These are phyloP conservation scores for Hirtodrosophila duncani DNA, from an alignment of 2,888 invertebrate genomes.

Conservation along the genomic window DNA sequence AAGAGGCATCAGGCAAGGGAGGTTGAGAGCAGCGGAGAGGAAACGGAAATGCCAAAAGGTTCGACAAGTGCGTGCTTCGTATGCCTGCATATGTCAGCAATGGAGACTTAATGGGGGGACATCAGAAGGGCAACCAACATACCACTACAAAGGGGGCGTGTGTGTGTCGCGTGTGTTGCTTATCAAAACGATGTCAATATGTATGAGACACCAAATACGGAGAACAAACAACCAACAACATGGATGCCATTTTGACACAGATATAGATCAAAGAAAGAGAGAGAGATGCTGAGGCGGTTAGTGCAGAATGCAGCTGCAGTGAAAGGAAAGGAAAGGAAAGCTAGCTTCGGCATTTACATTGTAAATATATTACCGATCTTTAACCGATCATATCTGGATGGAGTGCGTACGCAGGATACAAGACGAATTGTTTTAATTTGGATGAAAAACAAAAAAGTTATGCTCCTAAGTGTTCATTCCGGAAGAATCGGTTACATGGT, in stretches of 20 bases:
- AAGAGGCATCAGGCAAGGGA: not conserved
- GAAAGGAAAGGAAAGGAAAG: constrained; percentile 6
- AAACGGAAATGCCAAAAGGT: constrained; percentile 68
- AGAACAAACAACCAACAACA: constrained; percentile 24
- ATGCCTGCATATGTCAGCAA: constrained; percentile 45
- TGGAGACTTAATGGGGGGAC: not conserved
- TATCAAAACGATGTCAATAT: constrained; percentile 72
- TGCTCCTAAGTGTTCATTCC: too few species aligned
- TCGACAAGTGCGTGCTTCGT: constrained; percentile 65
- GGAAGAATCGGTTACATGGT: too few species aligned
- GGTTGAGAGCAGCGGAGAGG: constrained; percentile 13
- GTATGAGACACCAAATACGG: constrained; percentile 39
- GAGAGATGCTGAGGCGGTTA: constrained; percentile 27
- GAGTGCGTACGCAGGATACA: too few species aligned
- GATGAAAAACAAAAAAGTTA: too few species aligned
- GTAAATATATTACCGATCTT: too few species aligned
- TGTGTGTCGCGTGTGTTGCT: constrained; percentile 32
- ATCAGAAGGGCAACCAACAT: too few species aligned
- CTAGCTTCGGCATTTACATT: too few species aligned
- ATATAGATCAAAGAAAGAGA: constrained; percentile 38
- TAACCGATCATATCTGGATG: too few species aligned
- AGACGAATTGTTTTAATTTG: too few species aligned
- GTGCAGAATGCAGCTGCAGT: constrained; percentile 42
- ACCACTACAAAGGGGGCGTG: constrained; percentile 7
- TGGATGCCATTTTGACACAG: constrained; percentile 58